A percentile compares a stretch with the other conserved stretches of the same genome.
phyloP scores from a whole-genome alignment of 2,888 invertebrate species.

The Chydorus sphaericus region DNA sequence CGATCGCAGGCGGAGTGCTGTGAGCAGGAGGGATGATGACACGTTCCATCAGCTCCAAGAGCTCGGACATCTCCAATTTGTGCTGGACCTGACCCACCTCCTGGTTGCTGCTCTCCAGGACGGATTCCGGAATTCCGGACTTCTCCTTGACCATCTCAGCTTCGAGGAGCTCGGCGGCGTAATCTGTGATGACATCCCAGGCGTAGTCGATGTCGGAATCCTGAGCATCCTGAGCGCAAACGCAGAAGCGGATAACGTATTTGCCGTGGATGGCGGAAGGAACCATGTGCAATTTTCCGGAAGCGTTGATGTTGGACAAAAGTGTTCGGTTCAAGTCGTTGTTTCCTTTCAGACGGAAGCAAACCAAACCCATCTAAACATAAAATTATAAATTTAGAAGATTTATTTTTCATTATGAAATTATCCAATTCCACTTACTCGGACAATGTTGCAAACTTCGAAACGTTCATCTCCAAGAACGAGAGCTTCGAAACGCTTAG shows the following conservation, averaged over 20 bases:
- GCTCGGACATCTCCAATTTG: conserved; percentile 13
- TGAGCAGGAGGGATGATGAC: background rate
- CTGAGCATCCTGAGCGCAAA: conserved; percentile 59
- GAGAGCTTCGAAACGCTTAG: conserved; percentile 71
- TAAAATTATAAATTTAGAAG: conserved; percentile 20
- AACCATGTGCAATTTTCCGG: conserved; percentile 73
- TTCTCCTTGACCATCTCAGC: conserved; percentile 31
- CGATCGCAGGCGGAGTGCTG: background rate
- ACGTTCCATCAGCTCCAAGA: conserved; percentile 15
- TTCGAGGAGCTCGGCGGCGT: conserved; percentile 63
- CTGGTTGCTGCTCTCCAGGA: conserved; percentile 14
- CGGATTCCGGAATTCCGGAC: conserved; percentile 6
- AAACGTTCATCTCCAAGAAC: conserved; percentile 71
- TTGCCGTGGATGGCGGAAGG: conserved; percentile 59
- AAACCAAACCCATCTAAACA: conserved; percentile 74
- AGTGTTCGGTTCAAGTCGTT: conserved; percentile 61
- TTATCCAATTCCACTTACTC: conserved; percentile 37
- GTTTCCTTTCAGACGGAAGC: conserved; percentile 69
- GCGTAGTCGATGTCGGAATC: conserved; percentile 65
- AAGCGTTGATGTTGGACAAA: conserved; percentile 62
- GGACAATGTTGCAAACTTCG: conserved; percentile 82
- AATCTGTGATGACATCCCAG: conserved; percentile 70
- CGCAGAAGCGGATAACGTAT: conserved; percentile 64
- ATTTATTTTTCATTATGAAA: background rate
- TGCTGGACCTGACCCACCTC: conserved; percentile 13